phyloP scores from a whole-genome alignment of 2,113 vertebrate genomes.

The Hippocampus mohnikei region DNA sequence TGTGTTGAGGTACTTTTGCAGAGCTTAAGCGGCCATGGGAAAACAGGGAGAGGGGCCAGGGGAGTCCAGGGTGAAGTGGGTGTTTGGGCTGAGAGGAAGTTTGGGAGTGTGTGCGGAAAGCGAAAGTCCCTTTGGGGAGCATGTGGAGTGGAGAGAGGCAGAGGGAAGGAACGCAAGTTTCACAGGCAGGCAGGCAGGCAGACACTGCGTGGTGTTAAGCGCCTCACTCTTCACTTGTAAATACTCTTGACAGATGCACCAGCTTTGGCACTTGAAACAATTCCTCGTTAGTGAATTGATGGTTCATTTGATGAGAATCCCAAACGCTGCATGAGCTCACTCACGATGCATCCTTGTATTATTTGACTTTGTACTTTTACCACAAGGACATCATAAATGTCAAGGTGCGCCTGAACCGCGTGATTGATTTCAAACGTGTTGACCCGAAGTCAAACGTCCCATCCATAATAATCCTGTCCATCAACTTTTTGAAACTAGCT shows the following conservation, averaged over 20 bases:
- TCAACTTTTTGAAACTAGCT: constrained; percentile 26
- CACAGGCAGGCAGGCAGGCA: constrained; percentile 14
- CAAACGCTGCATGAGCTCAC: constrained; percentile 4
- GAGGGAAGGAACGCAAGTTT: constrained; percentile 26
- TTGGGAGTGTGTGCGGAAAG: constrained; percentile 45
- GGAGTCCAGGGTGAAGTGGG: constrained; percentile 61
- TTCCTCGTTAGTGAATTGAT: constrained; percentile 12
- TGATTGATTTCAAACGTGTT: constrained; percentile 36
- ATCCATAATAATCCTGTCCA: constrained; percentile 32
- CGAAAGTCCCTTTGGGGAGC: constrained; percentile 44
- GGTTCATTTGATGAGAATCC: constrained; percentile 20
- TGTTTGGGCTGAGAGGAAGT: constrained; percentile 54
- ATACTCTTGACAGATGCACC: neutral
- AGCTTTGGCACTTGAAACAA: constrained; percentile 14
- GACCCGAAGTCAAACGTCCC: constrained; percentile 24
- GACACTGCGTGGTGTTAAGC: constrained; percentile 25
- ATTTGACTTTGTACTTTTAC: neutral
- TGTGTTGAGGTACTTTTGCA: constrained; percentile 30
- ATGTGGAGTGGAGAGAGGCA: constrained; percentile 27
- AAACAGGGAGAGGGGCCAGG: constrained; percentile 49
- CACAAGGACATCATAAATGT: neutral
- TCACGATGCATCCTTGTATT: neutral
- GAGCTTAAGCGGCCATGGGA: constrained; percentile 42
- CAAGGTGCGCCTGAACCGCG: constrained; percentile 2
- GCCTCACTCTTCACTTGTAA: constrained; percentile 16